Evolutionary conservation across 1,140 invertebrate genomes (phyloP), one percentile per base, ranked within the genome.

Genomic region (Littorina saxatilis): DNA sequence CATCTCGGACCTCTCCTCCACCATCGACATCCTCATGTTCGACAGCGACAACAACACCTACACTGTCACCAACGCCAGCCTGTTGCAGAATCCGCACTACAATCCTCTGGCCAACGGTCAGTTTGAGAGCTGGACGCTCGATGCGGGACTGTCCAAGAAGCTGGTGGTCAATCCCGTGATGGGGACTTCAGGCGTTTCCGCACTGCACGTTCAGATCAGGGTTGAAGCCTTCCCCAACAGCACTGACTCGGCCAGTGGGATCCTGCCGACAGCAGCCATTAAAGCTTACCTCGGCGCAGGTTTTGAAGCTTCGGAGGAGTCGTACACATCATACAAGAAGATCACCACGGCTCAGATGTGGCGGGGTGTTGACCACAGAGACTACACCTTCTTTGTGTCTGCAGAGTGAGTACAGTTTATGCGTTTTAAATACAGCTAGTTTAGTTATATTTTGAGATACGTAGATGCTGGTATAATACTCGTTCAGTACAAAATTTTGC

Each of bases 361-460:
- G 7, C n/a, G 29, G 37, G 63, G 82, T 23, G 52, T 68, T 2
- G 86, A 89, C 68, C 88, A 90, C 72, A 79, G 83, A 29, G 43
- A 81, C 0, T 90, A 88, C 75, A 90, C 90, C 5, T 87, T 91
- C 80, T 91, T 55, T 29, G 39, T 52, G 39, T 50, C 52, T 43
- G 35, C 32, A 75, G 29, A 37, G 20, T 76, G 27, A 68, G 55
- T 35, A 47, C 43, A 47, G 43, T 17, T 47, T 47, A 9, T n/a
- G n/a, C n/a, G n/a, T n/a, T n/a, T n/a, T n/a, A n/a, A n/a, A n/a
- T n/a, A n/a, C n/a, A n/a, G n/a, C n/a, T n/a, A n/a, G n/a, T n/a
- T n/a, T n/a, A n/a, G n/a, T n/a, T n/a, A n/a, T n/a, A n/a, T n/a
- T n/a, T n/a, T n/a, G n/a, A n/a, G n/a, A n/a, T n/a, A n/a, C n/a